A percentile compares a stretch with the other conserved stretches of the same genome.
Conservation (phyloP, 2,113 vertebrate genomes). For the Neomonachus schauinslandi region DNA sequence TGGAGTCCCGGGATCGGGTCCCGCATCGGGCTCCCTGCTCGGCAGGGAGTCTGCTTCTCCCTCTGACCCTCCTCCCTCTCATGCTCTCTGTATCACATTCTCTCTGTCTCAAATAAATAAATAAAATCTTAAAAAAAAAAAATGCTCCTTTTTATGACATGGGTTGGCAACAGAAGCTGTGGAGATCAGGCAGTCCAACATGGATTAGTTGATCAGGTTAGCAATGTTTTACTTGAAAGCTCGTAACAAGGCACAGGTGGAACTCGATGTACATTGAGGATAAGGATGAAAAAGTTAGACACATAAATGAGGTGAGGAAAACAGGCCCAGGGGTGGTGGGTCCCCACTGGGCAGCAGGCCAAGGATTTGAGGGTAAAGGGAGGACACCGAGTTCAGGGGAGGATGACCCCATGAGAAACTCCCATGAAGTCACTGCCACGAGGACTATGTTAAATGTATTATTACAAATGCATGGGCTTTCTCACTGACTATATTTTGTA, state of each 20-base stretch:
- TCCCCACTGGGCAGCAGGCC: neutral
- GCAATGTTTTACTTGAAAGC: neutral
- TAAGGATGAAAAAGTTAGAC: neutral
- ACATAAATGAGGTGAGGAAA: neutral
- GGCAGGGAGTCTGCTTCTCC: no score
- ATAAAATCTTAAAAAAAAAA: no score
- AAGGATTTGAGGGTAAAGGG: neutral
- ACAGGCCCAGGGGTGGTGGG: fast-evolving
- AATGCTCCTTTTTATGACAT: neutral
- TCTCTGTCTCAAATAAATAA: no score
- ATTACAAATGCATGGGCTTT: neutral
- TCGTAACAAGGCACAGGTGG: neutral
- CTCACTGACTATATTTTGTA: neutral
- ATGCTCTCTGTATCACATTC: no score
- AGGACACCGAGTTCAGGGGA: neutral
- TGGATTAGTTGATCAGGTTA: neutral
- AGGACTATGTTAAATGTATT: neutral
- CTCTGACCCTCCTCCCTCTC: no score
- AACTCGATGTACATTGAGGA: neutral
- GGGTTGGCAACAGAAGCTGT: neutral
- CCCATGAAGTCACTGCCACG: neutral
- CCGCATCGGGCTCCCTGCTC: no score
- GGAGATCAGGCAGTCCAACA: neutral
- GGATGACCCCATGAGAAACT: neutral
- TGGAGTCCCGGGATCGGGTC: no score